A percentile compares a stretch with the other conserved stretches of the same genome.
These are phyloP conservation scores for Alaudala cheleensis DNA, from an alignment of 2,113 vertebrate species.

Conservation along the genomic window DNA sequence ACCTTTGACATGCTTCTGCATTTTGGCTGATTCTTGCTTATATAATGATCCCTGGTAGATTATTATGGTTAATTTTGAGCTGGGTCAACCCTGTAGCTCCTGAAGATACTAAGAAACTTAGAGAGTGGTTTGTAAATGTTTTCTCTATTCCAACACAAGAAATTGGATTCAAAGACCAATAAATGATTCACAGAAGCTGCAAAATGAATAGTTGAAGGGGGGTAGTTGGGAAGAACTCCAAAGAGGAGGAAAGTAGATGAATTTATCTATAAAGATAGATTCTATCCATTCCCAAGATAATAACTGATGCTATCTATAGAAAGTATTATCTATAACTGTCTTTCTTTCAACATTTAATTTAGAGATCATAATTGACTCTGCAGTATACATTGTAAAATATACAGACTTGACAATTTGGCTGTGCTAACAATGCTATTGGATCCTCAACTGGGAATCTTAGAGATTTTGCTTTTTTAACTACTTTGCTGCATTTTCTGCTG, in stretches of 20 bases:
- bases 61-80: background rate
- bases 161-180: background rate
- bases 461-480: background rate
- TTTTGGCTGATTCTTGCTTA: background rate
- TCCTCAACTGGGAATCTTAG: background rate
- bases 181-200: background rate
- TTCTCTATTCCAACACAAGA: background rate
- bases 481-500: background rate
- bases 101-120: background rate
- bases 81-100: background rate
- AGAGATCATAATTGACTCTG: background rate
- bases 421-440: background rate
- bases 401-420: background rate
- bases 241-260: background rate
- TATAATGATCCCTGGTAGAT: background rate
- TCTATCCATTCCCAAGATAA: background rate
- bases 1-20: background rate
- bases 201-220: background rate
- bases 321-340: background rate
- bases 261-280: background rate
- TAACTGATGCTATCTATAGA: conserved; percentile 36
- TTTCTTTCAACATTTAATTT: conserved; percentile 4
- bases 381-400: background rate
- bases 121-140: background rate
- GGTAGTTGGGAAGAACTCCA: background rate